These are phyloP conservation scores for Aphelenchoides bicaudatus DNA, from an alignment of 2,888 invertebrate species.

Conservation along the genomic window DNA sequence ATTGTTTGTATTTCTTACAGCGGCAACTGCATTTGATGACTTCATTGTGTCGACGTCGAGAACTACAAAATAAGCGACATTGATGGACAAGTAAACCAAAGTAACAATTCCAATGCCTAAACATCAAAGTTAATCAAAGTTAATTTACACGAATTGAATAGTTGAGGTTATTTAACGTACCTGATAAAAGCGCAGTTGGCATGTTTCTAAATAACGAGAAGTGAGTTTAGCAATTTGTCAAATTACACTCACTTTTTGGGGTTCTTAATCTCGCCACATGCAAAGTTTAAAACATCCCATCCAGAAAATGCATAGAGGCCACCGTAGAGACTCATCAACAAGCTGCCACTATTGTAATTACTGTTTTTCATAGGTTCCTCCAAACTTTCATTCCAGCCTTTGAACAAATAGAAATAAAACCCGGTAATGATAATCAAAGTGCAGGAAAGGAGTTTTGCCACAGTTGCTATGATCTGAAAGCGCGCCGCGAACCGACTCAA, in stretches of 20 bases:
- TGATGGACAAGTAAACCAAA: constrained; percentile 52
- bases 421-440: constrained; percentile 56
- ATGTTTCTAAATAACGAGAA: constrained; percentile 43
- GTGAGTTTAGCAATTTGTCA: neutral
- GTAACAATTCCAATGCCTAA: constrained; percentile 50
- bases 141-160: no score
- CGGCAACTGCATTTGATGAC: constrained; percentile 57
- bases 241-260: constrained; percentile 39
- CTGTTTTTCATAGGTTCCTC: constrained; percentile 46
- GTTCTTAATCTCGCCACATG: constrained; percentile 49
- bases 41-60: constrained; percentile 59
- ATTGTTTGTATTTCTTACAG: no score
- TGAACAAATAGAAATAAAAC: constrained; percentile 54
- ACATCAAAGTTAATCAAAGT: no score
- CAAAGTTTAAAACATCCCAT: constrained; percentile 59
- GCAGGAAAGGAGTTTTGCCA: constrained; percentile 54
- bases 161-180: no score
- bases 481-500: constrained; percentile 56
- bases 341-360: constrained; percentile 45
- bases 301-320: constrained; percentile 59
- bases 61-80: constrained; percentile 58
- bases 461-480: constrained; percentile 57
- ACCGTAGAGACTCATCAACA: constrained; percentile 57
- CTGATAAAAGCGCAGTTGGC: constrained; percentile 51
- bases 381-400: constrained; percentile 49